Evolutionary conservation across 2,888 invertebrate species (phyloP).

Genomic region (Teleogryllus oceanicus): DNA sequence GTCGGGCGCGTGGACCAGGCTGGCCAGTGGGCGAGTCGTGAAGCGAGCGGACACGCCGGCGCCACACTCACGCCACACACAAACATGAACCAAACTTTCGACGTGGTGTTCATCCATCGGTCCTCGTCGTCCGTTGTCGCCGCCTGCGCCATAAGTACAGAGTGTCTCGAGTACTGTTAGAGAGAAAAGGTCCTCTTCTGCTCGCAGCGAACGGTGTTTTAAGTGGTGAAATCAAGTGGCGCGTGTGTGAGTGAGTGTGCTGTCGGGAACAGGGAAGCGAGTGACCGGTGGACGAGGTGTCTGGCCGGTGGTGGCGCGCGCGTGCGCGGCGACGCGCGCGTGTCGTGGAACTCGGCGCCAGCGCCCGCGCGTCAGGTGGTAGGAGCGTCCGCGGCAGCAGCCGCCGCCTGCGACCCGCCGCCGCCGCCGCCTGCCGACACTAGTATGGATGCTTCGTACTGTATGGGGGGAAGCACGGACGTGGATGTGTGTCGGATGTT

Average conservation of each 20-base stretch:
- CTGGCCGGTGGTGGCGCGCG: not conserved
- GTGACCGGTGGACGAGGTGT: not conserved
- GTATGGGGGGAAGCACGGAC: slow-evolving; percentile 54
- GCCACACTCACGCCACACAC: slow-evolving; percentile 22
- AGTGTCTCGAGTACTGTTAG: slow-evolving; percentile 18
- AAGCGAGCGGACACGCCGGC: not conserved
- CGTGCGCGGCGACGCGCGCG: not conserved
- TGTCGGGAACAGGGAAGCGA: not conserved
- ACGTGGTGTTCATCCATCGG: not conserved
- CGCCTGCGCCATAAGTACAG: not conserved
- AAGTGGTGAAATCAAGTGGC: not conserved
- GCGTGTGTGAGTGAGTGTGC: not conserved
- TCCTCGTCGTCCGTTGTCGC: not conserved
- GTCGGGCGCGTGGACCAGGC: no score
- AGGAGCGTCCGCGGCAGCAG: not conserved
- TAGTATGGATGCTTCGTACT: slow-evolving; percentile 60
- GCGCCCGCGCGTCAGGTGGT: not conserved
- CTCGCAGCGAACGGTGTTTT: no score
- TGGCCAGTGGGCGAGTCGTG: no score
- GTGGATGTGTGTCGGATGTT: slow-evolving; percentile 61
- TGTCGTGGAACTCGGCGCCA: not conserved
- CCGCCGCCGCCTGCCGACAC: slow-evolving; percentile 29
- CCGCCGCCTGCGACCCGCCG: slow-evolving; percentile 12
- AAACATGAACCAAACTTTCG: slow-evolving; percentile 27
- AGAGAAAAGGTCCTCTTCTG: no score